Base-by-base conservation (phyloP, 1,140 invertebrate species). In the Melitaea cinxia region DNA sequence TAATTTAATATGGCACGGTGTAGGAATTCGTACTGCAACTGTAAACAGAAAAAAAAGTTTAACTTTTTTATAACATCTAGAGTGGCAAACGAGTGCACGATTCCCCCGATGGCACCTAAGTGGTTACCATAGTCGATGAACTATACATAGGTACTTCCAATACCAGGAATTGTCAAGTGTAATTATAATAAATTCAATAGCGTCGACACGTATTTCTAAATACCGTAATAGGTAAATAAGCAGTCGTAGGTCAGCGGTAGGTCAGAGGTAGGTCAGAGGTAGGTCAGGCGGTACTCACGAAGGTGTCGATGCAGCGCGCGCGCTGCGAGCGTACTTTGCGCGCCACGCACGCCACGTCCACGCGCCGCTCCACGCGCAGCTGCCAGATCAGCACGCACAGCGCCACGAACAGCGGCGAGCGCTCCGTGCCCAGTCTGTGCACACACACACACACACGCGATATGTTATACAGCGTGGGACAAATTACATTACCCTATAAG, bases 11-110 rank as follows among this genome's bases (percentile, higher is more conserved):
- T 95, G 83, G 96, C 96, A 90, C 96, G 95, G 92, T 97, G 95
- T 75, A 97, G 92, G 92, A 98, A 97, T 93, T 97, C 96, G 86
- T 97, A 98, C 91, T 97, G 96, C 82, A 96, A 94, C 96, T 97
- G 91, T 14, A 94, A 94, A 75, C 94, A 75, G 78, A 82, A 23
- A 47, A n/a, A 23, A 7, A 9, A 23, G 9, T 12, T 23, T 17
- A 23, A 23, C 1, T 19, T 19, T 10, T 19, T 17, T 19, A 45
- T 21, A 0, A 45, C n/a, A n/a, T n/a, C n/a, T n/a, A n/a, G n/a
- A n/a, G n/a, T n/a, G n/a, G n/a, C n/a, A n/a, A n/a, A n/a, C n/a
- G n/a, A n/a, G n/a, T n/a, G n/a, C n/a, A n/a, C n/a, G n/a, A n/a
- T n/a, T n/a, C n/a, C n/a, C n/a, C n/a, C n/a, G n/a, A n/a, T n/a